Base-by-base conservation (phyloP, 2,113 vertebrate species). In the Epinephelus cyanopodus region DNA sequence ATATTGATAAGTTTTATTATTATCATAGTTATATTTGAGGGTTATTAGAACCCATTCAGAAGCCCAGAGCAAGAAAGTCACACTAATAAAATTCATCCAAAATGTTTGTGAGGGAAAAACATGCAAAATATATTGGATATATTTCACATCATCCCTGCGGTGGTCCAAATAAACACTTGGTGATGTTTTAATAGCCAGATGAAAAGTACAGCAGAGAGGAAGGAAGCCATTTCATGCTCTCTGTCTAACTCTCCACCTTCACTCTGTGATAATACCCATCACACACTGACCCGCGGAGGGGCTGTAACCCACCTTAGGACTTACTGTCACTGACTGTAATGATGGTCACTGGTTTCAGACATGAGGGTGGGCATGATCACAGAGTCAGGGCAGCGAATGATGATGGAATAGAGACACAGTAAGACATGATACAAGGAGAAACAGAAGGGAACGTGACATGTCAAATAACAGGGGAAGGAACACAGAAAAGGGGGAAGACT, bases 331-430 rank as follows among this genome's bases (percentile, higher is more conserved):
- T 23, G 57, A 6, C 63, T 29, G 50, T 76, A 79, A 87, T 84
- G 75, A 77, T 25, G 68, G 64, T 39, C 72, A 23, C 21, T 21
- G 37, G 64, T 54, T 21, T 61, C 70, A 62, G 42, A 70, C 60
- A 60, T 85, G 76, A 85, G 83, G 83, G 76, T 27, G 25, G 58
- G 17, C 62, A 83, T 77, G 77, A 83, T 7, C 60, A 39, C 64
- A 52, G 45, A 60, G 65, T 60, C 68, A 78, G 69, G 61, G 29
- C 29, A 77, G 29, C 57, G 27, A 62, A 54, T 57, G 75, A 39
- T 42, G 45, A 77, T 72, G 50, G 63, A 64, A 27, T 52, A 81
- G 57, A 67, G 65, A 73, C 69, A 73, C 27, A 45, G 27, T 29
- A 53, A 82, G 63, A 78, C 52, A 61, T 52, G 56, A 48, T 13